Evolutionary conservation across 2,888 invertebrate species (phyloP), one percentile per base, ranked within the genome.

Genomic region (Campaea margaritaria): DNA sequence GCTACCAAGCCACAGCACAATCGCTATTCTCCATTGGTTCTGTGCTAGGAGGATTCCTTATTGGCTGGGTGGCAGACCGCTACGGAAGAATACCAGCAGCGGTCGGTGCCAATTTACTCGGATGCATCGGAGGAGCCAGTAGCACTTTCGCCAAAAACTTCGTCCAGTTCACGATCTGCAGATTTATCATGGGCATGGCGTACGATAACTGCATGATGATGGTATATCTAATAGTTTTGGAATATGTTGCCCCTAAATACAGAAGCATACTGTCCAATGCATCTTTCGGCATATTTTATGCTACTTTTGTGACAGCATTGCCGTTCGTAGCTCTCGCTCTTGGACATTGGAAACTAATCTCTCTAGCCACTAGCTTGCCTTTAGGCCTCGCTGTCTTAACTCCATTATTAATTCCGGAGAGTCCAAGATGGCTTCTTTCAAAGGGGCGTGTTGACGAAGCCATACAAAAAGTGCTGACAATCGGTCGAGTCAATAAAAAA

Each of bases 141-240:
- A 86, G 82, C 49, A 77, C 76, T 0, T 86, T 82, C 60, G 64
- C 82, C 0, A 74, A 65, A 36, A 80, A 81, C 50, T 76, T 86
- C 11, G 44, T 67, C 2, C 79, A 82, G 61, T 87, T 87, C 48
- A 62, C 82, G 0, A 64, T 75, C 8, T 76, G 78, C 45, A 75
- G 87, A 64, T 86, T 86, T 45, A 68, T 87, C 2, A 79, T 79
- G 74, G 87, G 86, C 42, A 81, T 86, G 76, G 70, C 85, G 0
- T 86, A 83, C 51, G 87, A 87, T 47, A 86, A 83, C 48, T 82
- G 82, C 39, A 81, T 85, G 79, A 78, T 81, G 59, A 84, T 86
- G 82, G 74, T 78, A 0, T 87, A 85, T 59, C 74, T 86, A 0
- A 64, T 86, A 1, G 74, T 85, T 13, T 68, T 87, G 41, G 87